Conservation (phyloP, 2,888 invertebrate genomes). For the Conus canariensis region DNA sequence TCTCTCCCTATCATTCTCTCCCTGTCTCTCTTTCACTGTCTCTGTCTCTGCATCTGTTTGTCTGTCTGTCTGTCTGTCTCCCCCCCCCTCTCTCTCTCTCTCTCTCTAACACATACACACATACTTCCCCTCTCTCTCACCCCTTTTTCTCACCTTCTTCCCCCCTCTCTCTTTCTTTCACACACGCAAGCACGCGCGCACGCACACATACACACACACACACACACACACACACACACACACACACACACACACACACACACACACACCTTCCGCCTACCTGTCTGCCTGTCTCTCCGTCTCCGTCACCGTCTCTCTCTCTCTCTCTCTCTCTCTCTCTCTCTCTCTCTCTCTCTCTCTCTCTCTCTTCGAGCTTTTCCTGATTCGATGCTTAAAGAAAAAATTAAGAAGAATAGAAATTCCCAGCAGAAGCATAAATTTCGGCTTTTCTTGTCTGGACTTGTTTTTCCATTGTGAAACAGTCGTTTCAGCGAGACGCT, state of each 20-base stretch:
- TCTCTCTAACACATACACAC: background rate
- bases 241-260: background rate
- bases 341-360: too few relatives aligned
- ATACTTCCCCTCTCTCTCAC: too few relatives aligned
- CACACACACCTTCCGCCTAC: background rate
- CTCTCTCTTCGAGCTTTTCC: too few relatives aligned
- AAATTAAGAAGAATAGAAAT: too few relatives aligned
- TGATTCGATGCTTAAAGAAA: too few relatives aligned
- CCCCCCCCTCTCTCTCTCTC: background rate
- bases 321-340: background rate
- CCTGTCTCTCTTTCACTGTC: background rate
- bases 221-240: background rate
- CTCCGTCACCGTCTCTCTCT: background rate
- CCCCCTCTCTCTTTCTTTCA: background rate
- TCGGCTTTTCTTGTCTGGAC: too few relatives aligned
- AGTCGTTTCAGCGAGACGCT: too few relatives aligned
- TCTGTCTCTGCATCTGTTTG: background rate
- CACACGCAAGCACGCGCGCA: background rate
- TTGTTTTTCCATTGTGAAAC: too few relatives aligned
- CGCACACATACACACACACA: background rate
- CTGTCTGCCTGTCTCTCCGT: background rate
- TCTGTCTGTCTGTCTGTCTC: background rate
- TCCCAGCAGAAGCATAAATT: too few relatives aligned
- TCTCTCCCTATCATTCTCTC: background rate
- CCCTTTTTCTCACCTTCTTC: background rate